These are phyloP conservation scores for Sebastes hubbsi DNA, from an alignment of 2,797 vertebrate genomes.

Conservation along the genomic window DNA sequence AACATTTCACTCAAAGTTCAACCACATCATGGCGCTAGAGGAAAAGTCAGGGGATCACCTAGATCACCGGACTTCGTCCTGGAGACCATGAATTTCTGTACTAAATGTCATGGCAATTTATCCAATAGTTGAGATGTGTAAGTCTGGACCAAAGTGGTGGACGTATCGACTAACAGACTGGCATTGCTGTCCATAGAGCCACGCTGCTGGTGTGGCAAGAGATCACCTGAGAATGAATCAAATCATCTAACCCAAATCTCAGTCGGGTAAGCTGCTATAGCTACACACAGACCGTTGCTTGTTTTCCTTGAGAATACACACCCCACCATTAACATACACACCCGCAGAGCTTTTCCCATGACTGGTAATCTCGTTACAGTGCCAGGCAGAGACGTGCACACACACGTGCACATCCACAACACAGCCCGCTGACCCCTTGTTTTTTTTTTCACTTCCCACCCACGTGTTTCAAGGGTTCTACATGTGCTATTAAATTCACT, in stretches of 20 bases:
- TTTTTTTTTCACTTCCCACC: conserved; percentile 1
- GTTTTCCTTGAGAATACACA: not conserved
- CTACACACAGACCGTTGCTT: not conserved
- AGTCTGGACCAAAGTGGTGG: not conserved
- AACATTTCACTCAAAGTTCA: not conserved
- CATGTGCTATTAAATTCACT: conserved; percentile 21
- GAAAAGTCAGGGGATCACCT: not conserved
- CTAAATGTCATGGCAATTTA: not conserved
- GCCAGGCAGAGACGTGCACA: conserved; percentile 32
- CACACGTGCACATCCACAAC: not conserved
- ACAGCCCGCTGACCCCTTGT: conserved; percentile 17
- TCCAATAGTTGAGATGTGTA: too few species aligned
- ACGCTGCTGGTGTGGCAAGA: not conserved
- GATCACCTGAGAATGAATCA: not conserved
- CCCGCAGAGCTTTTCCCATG: conserved; percentile 41
- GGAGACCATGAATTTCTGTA: too few species aligned
- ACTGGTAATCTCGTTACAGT: conserved; percentile 52
- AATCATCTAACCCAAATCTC: not conserved
- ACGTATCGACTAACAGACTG: not conserved
- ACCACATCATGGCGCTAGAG: not conserved
- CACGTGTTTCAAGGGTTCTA: conserved; percentile 21
- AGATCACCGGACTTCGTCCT: not conserved
- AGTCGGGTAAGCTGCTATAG: not conserved
- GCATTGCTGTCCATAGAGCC: not conserved
- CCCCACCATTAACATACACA: not conserved